phyloP scores from a whole-genome alignment of 2,888 invertebrate species.

The Nyleta sp. region DNA sequence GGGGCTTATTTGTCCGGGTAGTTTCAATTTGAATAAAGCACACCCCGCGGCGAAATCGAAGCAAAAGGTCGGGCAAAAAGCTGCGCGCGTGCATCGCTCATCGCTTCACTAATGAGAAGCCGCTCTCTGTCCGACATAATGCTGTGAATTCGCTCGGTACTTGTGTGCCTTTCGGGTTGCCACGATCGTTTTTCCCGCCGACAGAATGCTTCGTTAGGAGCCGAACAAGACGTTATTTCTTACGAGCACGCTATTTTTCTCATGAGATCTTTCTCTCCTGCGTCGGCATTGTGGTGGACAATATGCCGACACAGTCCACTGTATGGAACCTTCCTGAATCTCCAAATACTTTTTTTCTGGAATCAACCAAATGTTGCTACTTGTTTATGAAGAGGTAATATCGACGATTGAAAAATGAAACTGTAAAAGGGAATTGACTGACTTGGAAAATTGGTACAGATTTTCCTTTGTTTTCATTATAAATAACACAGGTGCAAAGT shows the following conservation, averaged over 20 bases:
- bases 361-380: too few relatives aligned
- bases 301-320: constrained; percentile 37
- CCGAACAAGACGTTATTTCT: constrained; percentile 28
- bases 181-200: constrained; percentile 36
- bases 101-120: constrained; percentile 37
- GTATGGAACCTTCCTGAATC: too few relatives aligned
- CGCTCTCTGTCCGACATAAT: constrained; percentile 32
- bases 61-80: constrained; percentile 33
- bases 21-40: constrained; percentile 39
- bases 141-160: constrained; percentile 18
- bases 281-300: too few relatives aligned
- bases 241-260: constrained; percentile 41
- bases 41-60: constrained; percentile 31
- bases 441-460: too few relatives aligned
- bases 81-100: constrained; percentile 5
- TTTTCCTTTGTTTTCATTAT: too few relatives aligned
- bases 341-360: too few relatives aligned
- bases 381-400: too few relatives aligned
- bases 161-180: constrained; percentile 38
- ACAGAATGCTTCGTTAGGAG: constrained; percentile 23
- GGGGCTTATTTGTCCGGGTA: constrained; percentile 24
- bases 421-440: too few relatives aligned
- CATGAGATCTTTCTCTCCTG: constrained; percentile 15
- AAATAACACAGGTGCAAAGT: neutral
- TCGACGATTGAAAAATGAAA: too few relatives aligned